Conservation (phyloP, 2,797 vertebrate genomes). For the Lepus townsendii region DNA sequence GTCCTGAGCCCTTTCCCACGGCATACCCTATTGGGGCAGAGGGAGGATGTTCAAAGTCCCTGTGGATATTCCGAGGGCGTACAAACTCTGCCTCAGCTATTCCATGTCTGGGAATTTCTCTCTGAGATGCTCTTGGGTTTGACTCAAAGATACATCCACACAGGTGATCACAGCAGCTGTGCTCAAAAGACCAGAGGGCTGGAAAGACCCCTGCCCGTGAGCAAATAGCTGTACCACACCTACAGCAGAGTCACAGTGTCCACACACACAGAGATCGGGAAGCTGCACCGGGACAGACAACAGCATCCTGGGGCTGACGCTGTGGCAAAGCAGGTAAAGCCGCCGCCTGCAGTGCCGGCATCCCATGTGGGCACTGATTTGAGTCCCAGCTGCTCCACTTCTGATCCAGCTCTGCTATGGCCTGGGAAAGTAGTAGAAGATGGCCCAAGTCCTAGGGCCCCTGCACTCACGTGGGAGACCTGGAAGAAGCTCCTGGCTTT, state of each 20-base stretch:
- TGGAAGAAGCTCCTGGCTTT: too few relatives aligned
- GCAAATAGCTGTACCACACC: neutral
- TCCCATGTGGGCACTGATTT: too few relatives aligned
- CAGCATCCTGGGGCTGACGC: accelerated
- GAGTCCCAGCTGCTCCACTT: too few relatives aligned
- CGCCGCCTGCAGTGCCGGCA: too few relatives aligned
- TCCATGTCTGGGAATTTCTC: neutral
- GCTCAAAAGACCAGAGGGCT: neutral
- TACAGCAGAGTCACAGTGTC: accelerated
- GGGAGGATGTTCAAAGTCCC: neutral
- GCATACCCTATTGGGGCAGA: neutral
- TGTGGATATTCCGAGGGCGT: neutral
- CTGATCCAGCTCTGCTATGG: too few relatives aligned
- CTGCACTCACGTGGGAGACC: too few relatives aligned
- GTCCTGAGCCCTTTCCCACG: neutral
- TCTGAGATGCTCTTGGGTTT: neutral
- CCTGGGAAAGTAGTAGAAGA: too few relatives aligned
- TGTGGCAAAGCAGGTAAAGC: too few relatives aligned
- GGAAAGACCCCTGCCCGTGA: neutral
- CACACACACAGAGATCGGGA: neutral
- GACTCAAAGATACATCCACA: neutral
- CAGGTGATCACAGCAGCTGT: neutral
- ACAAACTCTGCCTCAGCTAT: neutral
- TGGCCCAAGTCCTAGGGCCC: too few relatives aligned
- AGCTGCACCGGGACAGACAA: accelerated